Evolutionary conservation across 2,888 invertebrate species (phyloP), one percentile per base, ranked within the genome.

Genomic region (Mythimna impura): DNA sequence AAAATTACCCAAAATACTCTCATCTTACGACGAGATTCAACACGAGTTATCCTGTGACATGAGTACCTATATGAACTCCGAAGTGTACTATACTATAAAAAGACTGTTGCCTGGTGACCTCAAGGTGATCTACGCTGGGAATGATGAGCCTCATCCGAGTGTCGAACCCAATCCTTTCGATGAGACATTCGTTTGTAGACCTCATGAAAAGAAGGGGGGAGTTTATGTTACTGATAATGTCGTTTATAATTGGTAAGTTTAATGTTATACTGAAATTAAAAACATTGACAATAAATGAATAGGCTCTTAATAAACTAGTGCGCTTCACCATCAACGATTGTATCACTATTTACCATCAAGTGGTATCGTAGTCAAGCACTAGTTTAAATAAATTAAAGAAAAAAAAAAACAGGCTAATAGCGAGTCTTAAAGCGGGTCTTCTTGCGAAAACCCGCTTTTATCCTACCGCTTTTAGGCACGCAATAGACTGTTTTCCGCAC

Each of bases 91-190:
- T 89, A 98, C 98, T 0, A 94, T 99, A 9, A 98, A 98, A 87
- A 96, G 99, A 60, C 94, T 99, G 8, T 91, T 99, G 67, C 97
- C 98, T 0, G 99, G 98, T 1, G 99, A 99, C 94, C 92, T 98
- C 40, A 98, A 99, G 91, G 96, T 97, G 30, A 91, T 98, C 34
- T 98, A 98, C 88, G 94, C 96, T 43, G 97, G 97, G 0, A 80
- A 88, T 2, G 92, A 91, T 2, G 93, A 93, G n/a, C 85, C 85
- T 79, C 91, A 95, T 76, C 91, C 94, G 1, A 94, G 91, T 83
- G 93, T 97, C 55, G 94, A 96, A 75, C 96, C 97, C 60, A 98
- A 98, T 93, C 98, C 98, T 0, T 98, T 98, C 85, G 97, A 97
- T 86, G 89, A 93, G n/a, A 97, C 97, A 40, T 98, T 97, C 91